These are phyloP conservation scores for Octonoba sinensis DNA, from an alignment of 2,888 invertebrate species.

Conservation along the genomic window DNA sequence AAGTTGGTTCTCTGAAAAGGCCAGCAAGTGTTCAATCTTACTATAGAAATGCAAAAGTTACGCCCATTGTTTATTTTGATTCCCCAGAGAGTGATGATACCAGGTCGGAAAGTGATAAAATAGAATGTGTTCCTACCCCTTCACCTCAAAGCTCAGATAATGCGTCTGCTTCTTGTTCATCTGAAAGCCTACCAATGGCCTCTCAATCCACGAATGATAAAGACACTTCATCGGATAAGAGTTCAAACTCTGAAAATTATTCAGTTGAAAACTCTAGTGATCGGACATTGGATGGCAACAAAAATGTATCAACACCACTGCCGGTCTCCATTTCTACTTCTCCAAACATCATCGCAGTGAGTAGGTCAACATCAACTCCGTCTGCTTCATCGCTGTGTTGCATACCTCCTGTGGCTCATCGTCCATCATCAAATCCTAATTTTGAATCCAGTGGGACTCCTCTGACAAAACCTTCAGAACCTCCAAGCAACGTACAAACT, in stretches of 20 bases:
- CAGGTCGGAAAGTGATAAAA: conserved; percentile 43
- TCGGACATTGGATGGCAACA: neutral
- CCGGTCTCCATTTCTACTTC: conserved; percentile 1
- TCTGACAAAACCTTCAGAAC: neutral
- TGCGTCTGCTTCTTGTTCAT: conserved; percentile 20
- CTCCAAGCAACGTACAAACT: conserved; percentile 2
- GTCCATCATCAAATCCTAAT: conserved; percentile 32
- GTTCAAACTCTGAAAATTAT: conserved; percentile 18
- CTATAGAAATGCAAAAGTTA: conserved; percentile 46
- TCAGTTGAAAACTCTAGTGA: neutral
- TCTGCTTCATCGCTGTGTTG: conserved; percentile 40
- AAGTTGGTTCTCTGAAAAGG: conserved; percentile 45
- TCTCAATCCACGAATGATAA: conserved; percentile 24
- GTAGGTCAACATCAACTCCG: conserved; percentile 43
- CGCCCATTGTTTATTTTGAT: conserved; percentile 54
- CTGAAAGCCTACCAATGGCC: conserved; percentile 19
- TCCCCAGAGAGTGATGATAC: conserved; percentile 46
- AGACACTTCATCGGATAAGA: conserved; percentile 18
- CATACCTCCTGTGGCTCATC: conserved; percentile 20
- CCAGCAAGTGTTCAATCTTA: conserved; percentile 55
- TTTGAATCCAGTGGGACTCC: conserved; percentile 20
- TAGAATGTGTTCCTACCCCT: conserved; percentile 29
- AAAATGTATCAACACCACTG: neutral
- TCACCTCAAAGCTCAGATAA: conserved; percentile 29
- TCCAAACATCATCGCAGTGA: conserved; percentile 3